These are phyloP conservation scores for Melanchra persicariae DNA, from an alignment of 2,888 invertebrate genomes.

Conservation along the genomic window DNA sequence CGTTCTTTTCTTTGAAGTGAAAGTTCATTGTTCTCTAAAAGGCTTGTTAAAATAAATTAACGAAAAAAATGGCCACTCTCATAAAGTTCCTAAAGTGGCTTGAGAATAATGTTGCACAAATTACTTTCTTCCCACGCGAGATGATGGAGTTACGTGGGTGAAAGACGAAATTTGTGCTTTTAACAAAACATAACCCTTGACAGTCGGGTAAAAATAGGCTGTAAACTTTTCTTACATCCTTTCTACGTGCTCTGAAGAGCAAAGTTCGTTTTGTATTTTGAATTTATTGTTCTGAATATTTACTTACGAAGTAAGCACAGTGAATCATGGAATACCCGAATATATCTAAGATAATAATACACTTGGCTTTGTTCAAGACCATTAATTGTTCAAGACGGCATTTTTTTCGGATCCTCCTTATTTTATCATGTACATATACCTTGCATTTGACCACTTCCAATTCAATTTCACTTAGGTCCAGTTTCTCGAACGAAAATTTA, in stretches of 20 bases:
- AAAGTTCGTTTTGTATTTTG: slow-evolving; percentile 5
- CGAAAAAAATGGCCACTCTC: slow-evolving; percentile 16
- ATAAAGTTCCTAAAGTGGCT: slow-evolving; percentile 38
- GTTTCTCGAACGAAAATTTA: too few species aligned
- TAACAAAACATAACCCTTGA: too few species aligned
- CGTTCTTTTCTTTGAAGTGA: slow-evolving; percentile 19
- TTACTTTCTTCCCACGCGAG: slow-evolving; percentile 46
- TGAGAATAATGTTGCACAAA: slow-evolving; percentile 31
- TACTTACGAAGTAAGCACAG: slow-evolving; percentile 1
- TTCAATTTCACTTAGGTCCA: background rate
- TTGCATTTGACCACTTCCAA: background rate
- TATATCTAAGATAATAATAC: slow-evolving; percentile 21
- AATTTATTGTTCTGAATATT: slow-evolving; percentile 13
- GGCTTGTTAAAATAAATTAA: slow-evolving; percentile 37
- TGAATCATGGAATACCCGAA: slow-evolving; percentile 25
- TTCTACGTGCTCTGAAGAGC: background rate
- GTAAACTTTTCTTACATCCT: background rate
- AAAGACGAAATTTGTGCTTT: slow-evolving; percentile 12
- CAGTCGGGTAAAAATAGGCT: too few species aligned
- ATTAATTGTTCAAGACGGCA: background rate
- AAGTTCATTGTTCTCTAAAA: slow-evolving; percentile 45
- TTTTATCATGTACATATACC: background rate
- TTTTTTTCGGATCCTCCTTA: background rate
- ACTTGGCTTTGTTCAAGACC: slow-evolving; percentile 19
- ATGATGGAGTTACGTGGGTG: slow-evolving; percentile 28